These are phyloP conservation scores for Pocillopora meandrina DNA, from an alignment of 92 coral and sea anemone genomes.

Conservation along the genomic window DNA sequence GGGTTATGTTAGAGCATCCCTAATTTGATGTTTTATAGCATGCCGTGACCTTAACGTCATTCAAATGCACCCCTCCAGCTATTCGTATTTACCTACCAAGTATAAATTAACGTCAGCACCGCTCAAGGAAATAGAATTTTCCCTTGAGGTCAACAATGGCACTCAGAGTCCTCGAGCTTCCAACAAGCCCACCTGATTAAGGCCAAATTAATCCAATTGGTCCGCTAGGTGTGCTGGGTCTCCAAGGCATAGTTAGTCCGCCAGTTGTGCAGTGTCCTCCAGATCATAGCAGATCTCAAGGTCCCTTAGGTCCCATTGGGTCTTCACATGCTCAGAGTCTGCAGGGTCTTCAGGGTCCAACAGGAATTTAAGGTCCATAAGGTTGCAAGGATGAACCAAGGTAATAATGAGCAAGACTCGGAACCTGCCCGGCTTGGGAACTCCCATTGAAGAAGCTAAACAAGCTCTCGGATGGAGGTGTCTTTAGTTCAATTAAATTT, in stretches of 20 bases:
- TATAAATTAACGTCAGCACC: too few species aligned
- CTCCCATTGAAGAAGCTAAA: too few species aligned
- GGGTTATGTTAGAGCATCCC: too few species aligned
- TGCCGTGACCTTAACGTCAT: too few species aligned
- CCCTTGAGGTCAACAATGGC: slow-evolving; percentile 3
- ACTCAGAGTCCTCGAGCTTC: slow-evolving; percentile 6
- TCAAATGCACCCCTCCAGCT: too few species aligned
- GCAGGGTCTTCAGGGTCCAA: slow-evolving; percentile 32
- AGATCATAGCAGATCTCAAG: slow-evolving; percentile 16
- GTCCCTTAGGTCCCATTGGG: slow-evolving; percentile 36
- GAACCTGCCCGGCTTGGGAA: too few species aligned
- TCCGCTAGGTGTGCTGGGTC: slow-evolving; percentile 22
- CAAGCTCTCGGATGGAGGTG: too few species aligned
- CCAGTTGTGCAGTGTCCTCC: slow-evolving; percentile 26
- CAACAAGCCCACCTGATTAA: not conserved
- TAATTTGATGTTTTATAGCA: too few species aligned
- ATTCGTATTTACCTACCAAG: too few species aligned
- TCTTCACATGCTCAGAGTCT: slow-evolving; percentile 27
- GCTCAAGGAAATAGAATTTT: too few species aligned
- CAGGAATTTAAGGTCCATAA: slow-evolving; percentile 14
- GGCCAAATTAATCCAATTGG: slow-evolving; percentile 37
- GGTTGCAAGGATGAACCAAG: not conserved
- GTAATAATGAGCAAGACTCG: slow-evolving; percentile 1
- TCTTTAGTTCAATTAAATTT: too few species aligned
- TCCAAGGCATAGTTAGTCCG: slow-evolving; percentile 31